These are phyloP conservation scores for Sinocyclocheilus anshuiensis DNA, from an alignment of 2,113 vertebrate genomes.

Conservation along the genomic window DNA sequence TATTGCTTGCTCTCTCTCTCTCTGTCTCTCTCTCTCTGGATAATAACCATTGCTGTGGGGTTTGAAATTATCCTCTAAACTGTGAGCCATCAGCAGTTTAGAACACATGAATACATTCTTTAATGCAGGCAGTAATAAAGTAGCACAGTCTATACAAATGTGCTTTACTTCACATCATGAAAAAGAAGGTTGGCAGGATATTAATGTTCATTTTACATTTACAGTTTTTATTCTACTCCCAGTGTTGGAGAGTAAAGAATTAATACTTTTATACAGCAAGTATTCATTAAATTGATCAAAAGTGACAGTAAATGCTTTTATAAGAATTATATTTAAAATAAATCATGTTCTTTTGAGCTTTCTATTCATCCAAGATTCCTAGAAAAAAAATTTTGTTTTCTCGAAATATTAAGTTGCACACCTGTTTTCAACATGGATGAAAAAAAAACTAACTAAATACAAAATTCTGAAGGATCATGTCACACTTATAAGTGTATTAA, in stretches of 20 bases:
- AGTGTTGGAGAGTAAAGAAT: neutral
- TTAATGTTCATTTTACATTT: neutral
- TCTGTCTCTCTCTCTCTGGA: neutral
- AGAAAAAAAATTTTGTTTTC: too few relatives aligned
- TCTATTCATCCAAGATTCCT: too few relatives aligned
- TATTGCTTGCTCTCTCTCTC: neutral
- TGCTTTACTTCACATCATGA: neutral
- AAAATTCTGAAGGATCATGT: too few relatives aligned
- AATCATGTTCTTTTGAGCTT: too few relatives aligned
- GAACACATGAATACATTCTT: slow-evolving; percentile 24
- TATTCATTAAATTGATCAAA: too few relatives aligned
- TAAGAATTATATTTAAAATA: too few relatives aligned
- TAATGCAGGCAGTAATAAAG: slow-evolving; percentile 17
- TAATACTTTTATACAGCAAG: too few relatives aligned
- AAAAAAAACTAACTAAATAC: too few relatives aligned
- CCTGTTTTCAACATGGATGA: too few relatives aligned
- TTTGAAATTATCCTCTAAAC: slow-evolving; percentile 30
- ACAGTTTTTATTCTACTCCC: neutral
- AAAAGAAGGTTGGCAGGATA: neutral
- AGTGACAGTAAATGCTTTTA: too few relatives aligned
- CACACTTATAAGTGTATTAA: too few relatives aligned
- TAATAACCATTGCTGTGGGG: slow-evolving; percentile 2
- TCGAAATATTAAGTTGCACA: too few relatives aligned
- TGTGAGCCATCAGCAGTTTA: slow-evolving; percentile 18
- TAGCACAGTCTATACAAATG: neutral